phyloP scores from a whole-genome alignment of 2,113 vertebrate species.

The Dicaeum eximium region DNA sequence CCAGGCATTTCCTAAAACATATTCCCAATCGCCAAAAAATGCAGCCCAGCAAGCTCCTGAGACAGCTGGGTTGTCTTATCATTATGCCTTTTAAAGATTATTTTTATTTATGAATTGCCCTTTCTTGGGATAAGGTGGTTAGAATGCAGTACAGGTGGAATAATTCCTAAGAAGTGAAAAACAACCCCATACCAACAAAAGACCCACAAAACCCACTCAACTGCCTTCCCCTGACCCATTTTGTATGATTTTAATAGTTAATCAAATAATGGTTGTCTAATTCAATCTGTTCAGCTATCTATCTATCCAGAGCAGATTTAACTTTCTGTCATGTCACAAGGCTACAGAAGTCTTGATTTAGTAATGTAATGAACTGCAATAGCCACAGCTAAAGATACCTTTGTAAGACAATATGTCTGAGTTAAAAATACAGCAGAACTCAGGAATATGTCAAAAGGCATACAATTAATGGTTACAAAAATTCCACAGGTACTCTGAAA shows the following conservation, averaged over 20 bases:
- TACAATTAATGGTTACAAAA: constrained; percentile 3
- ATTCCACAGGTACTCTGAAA: not conserved
- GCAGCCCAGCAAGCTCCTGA: not conserved
- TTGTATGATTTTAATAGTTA: not conserved
- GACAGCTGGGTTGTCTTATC: not conserved
- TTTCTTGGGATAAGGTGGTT: not conserved
- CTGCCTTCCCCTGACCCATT: not conserved
- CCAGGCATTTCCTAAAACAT: not conserved
- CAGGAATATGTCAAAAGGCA: not conserved
- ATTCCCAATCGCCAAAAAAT: not conserved
- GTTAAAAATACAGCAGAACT: constrained; percentile 22
- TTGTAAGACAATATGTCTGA: not conserved
- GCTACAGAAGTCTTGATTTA: not conserved
- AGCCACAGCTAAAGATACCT: not conserved
- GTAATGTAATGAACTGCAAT: not conserved
- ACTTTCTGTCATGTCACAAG: not conserved
- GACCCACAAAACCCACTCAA: not conserved
- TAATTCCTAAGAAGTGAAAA: not conserved
- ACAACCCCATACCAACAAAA: not conserved
- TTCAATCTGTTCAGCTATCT: not conserved
- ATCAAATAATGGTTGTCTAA: not conserved
- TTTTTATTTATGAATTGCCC: not conserved
- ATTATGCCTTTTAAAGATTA: not conserved
- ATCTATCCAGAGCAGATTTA: not conserved
- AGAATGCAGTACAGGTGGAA: not conserved